Evolutionary conservation across 64 coral and sea anemone species (phyloP).

Genomic region (Stichodactyla helianthus): DNA sequence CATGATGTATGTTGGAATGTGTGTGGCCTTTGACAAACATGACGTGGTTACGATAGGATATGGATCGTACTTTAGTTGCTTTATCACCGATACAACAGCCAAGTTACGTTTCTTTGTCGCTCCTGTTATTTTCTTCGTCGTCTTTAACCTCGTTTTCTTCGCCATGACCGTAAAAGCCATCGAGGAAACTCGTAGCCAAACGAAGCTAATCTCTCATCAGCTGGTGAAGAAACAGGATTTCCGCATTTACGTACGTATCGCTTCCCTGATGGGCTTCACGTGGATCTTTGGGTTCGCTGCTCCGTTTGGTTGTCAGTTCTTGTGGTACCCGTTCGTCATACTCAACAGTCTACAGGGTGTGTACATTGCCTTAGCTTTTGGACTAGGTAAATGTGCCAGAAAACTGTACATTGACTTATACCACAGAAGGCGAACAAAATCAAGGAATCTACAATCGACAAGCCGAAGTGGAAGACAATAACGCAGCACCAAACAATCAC

Average conservation of each 20-base stretch:
- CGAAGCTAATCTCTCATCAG: not conserved
- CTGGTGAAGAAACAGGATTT: not conserved
- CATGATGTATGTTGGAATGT: not conserved
- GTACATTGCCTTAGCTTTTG: conserved; percentile 45
- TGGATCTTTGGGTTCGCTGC: conserved; percentile 55
- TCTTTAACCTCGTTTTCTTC: conserved; percentile 19
- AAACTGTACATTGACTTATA: conserved; percentile 10
- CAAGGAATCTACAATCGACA: not conserved
- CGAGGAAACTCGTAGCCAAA: not conserved
- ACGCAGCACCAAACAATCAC: not conserved
- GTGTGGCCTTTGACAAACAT: conserved; percentile 21
- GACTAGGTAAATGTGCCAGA: not conserved
- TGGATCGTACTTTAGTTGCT: not conserved
- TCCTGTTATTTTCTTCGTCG: not conserved
- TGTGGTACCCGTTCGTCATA: conserved; percentile 39
- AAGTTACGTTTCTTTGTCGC: conserved; percentile 14
- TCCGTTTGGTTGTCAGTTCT: not conserved
- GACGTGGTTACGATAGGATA: conserved; percentile 17
- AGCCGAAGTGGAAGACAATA: not conserved
- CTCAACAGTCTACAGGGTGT: conserved; percentile 27
- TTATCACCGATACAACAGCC: conserved; percentile 17
- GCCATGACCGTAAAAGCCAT: conserved; percentile 39
- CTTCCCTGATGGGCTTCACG: conserved; percentile 42
- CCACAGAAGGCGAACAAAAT: not conserved
- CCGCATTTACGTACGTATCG: conserved; percentile 19